Conservation (phyloP, 1,140 invertebrate genomes). For the Aphidius gifuensis region DNA sequence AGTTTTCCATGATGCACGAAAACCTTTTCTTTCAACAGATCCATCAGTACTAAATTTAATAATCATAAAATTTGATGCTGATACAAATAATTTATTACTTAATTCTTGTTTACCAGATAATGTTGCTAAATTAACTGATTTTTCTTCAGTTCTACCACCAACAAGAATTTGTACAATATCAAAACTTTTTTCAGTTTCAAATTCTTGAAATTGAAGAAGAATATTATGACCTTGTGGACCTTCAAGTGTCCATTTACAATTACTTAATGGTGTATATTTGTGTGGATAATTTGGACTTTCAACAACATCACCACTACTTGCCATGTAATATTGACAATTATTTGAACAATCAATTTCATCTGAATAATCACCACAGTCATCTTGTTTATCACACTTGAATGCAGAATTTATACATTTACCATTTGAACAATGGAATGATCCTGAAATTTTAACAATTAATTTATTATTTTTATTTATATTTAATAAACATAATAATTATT, state of each 20-base stretch:
- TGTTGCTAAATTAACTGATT: conserved; percentile 85
- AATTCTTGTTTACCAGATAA: conserved; percentile 85
- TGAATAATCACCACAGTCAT: conserved; percentile 88
- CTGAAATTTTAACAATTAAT: conserved; percentile 43
- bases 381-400: conserved; percentile 88
- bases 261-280: conserved; percentile 82
- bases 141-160: conserved; percentile 91
- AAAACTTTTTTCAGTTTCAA: conserved; percentile 94
- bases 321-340: conserved; percentile 89
- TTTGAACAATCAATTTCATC: conserved; percentile 87
- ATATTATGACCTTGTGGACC: conserved; percentile 94
- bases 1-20: conserved; percentile 89
- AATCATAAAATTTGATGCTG: conserved; percentile 97
- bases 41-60: conserved; percentile 94
- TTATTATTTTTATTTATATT: conserved; percentile 12
- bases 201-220: conserved; percentile 91
- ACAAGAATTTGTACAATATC: conserved; percentile 94
- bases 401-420: conserved; percentile 85
- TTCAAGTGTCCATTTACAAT: conserved; percentile 97
- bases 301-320: conserved; percentile 90
- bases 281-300: conserved; percentile 93
- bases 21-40: conserved; percentile 90
- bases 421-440: conserved; percentile 89
- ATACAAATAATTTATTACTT: conserved; percentile 80
- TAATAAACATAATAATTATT: not conserved